phyloP scores from a whole-genome alignment of 2,113 vertebrate species.

The Cavia aperea region DNA sequence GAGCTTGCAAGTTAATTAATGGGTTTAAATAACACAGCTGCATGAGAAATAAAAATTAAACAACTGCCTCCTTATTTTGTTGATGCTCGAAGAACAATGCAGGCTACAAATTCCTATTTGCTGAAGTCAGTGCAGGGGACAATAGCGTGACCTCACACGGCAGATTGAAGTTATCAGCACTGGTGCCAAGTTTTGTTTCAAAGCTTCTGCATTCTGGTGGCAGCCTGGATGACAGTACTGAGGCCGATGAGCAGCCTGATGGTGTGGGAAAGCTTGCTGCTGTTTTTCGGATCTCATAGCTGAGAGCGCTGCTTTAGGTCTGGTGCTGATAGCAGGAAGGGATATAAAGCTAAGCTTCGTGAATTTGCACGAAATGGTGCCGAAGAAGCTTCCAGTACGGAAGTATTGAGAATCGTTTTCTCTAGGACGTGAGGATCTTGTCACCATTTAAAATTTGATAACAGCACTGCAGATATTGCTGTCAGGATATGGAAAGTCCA shows the following conservation, averaged over 20 bases:
- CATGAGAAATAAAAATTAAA: background rate
- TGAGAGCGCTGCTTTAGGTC: background rate
- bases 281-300: slow-evolving; percentile 48
- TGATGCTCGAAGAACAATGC: slow-evolving; percentile 14
- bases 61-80: background rate
- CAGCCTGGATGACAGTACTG: slow-evolving; percentile 50
- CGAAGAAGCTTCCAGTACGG: background rate
- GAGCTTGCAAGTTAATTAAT: background rate
- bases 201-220: slow-evolving; percentile 47
- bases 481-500: background rate
- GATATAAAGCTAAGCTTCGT: background rate
- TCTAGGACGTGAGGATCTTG: background rate
- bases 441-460: background rate
- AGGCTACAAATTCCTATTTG: slow-evolving; percentile 39
- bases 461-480: background rate
- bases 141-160: slow-evolving; percentile 37
- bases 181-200: slow-evolving; percentile 47
- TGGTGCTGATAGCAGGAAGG: background rate
- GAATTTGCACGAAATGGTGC: background rate
- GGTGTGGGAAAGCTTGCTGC: slow-evolving; percentile 57
- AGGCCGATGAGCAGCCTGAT: slow-evolving; percentile 28
- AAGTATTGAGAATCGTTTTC: background rate
- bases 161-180: background rate
- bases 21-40: background rate
- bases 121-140: slow-evolving; percentile 28